phyloP scores from a whole-genome alignment of 2,888 invertebrate genomes.

The Orthosia gracilis region DNA sequence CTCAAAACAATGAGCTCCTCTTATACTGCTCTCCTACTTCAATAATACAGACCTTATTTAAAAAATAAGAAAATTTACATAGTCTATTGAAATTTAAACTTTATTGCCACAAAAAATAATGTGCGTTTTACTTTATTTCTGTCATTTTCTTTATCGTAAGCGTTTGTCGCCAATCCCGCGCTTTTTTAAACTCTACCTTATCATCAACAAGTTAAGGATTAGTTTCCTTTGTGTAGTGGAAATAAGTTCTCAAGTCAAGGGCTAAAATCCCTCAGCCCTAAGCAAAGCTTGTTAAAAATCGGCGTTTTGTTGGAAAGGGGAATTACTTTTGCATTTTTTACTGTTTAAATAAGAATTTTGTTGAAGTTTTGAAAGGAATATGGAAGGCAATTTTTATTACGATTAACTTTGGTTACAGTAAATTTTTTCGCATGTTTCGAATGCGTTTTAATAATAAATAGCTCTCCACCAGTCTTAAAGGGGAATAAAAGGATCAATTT shows the following conservation, averaged over 20 bases:
- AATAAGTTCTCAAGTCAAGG: conserved; percentile 62
- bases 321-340: conserved; percentile 64
- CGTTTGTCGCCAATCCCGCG: conserved; percentile 4
- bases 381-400: conserved; percentile 32
- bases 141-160: conserved; percentile 52
- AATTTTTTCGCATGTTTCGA: background rate
- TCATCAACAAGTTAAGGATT: fast-evolving
- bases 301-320: conserved; percentile 66
- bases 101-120: conserved; percentile 66
- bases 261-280: conserved; percentile 56
- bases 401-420: conserved; percentile 21
- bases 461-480: background rate
- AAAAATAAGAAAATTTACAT: conserved; percentile 61
- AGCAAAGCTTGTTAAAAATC: conserved; percentile 69
- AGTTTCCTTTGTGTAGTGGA: conserved; percentile 15
- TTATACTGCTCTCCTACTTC: conserved; percentile 52
- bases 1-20: conserved; percentile 63
- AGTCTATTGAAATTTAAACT: conserved; percentile 68
- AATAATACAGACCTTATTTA: conserved; percentile 61
- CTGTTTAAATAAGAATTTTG: conserved; percentile 39
- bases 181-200: conserved; percentile 7
- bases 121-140: conserved; percentile 64
- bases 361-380: conserved; percentile 34
- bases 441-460: background rate
- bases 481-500: no score